Evolutionary conservation across 2,888 invertebrate species (phyloP), one percentile per base, ranked within the genome.

Genomic region (Trachelus iudaicus): DNA sequence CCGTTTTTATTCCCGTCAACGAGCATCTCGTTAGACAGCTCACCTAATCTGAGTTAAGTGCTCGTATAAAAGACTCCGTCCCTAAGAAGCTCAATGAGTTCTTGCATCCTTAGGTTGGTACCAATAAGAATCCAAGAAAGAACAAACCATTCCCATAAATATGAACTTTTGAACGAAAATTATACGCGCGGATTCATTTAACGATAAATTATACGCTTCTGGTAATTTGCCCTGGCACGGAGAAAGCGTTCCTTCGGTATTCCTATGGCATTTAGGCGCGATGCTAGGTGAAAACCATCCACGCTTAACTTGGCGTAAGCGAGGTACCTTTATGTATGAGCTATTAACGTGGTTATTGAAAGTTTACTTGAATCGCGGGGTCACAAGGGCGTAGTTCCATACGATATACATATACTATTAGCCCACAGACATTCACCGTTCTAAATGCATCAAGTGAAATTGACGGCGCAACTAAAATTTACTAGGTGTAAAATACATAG

Each of bases 1-100:
- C 9, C 23, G 9, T 56, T 56, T 56, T 56, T 23, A 56, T 56
- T 56, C 56, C 23, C 23, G 56, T 23, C 56, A 23, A 56, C 23
- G 23, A 23, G 56, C 56, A 56, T 73, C 34, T 35, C 75, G 30
- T 40, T 78, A 81, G 81, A 80, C 80, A 69, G 81, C 86, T 81
- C 83, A 77, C 81, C 84, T 87, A 87, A 87, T 88, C 85, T 80
- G 78, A 85, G 82, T 83, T 85, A 87, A 87, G 85, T 87, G 84
- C 81, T 83, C 81, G 83, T 87, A 56, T 56, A 2, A 0, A 56
- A 56, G 23, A 56, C 9, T 56, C 56, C 56, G 23, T 23, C 9
- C 56, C 9, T 56, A 56, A 23, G 56, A 56, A 23, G 40, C 40
- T 40, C 15, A 40, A 40, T 40, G 6, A 1, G 40, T 40, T 40